These are phyloP conservation scores for Crocodylus rhombifer DNA, from an alignment of 2,797 vertebrate species.

Conservation along the genomic window DNA sequence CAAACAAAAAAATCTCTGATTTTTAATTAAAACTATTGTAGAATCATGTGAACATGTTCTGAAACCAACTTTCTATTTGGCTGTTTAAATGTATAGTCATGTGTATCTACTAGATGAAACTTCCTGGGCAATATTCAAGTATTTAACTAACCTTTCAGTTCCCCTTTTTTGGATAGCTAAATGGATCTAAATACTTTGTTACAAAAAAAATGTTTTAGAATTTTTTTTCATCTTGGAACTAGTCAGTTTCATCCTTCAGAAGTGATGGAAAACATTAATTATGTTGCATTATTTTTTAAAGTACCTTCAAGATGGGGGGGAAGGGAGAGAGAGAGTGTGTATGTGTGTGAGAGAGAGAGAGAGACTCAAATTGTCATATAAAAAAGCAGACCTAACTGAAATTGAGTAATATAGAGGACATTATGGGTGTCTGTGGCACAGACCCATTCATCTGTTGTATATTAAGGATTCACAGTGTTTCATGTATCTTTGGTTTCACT, in stretches of 20 bases:
- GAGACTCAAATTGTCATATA: conserved; percentile 16
- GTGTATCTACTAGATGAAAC: conserved; percentile 27
- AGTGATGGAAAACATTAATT: conserved; percentile 55
- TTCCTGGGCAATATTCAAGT: background rate
- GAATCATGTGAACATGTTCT: background rate
- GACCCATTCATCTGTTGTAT: conserved; percentile 7
- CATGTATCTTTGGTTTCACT: background rate
- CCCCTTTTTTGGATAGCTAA: background rate
- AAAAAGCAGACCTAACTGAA: conserved; percentile 47
- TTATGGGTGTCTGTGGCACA: background rate
- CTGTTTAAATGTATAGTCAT: background rate
- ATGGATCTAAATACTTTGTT: background rate
- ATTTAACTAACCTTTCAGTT: background rate
- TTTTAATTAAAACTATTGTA: background rate
- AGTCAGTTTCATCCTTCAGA: conserved; percentile 33
- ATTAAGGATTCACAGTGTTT: background rate
- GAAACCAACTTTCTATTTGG: background rate
- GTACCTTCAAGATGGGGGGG: conserved; percentile 24
- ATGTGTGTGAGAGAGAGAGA: background rate
- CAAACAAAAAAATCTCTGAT: background rate
- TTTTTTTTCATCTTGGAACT: conserved; percentile 40
- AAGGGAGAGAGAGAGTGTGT: background rate
- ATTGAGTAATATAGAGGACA: background rate
- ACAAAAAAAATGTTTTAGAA: background rate
- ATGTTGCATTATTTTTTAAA: conserved; percentile 52